These are phyloP conservation scores for Drosophila quinaria DNA, from an alignment of 2,888 invertebrate species.

Conservation along the genomic window DNA sequence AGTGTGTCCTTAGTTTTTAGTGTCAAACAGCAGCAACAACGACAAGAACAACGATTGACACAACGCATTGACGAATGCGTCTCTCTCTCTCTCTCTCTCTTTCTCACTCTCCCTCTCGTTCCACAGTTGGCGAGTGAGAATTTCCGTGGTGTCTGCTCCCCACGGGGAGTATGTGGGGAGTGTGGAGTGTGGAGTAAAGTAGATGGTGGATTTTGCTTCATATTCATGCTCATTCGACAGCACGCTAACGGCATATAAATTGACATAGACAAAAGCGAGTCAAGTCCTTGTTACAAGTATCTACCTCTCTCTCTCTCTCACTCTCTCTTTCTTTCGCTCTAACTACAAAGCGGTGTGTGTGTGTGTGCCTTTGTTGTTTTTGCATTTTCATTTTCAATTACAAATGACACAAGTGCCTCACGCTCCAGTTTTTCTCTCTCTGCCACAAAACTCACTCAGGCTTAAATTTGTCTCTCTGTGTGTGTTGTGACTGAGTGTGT, in stretches of 20 bases:
- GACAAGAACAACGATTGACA: conserved; percentile 31
- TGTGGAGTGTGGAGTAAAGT: background rate
- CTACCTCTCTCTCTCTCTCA: background rate
- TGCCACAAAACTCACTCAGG: conserved; percentile 20
- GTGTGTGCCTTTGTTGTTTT: conserved; percentile 61
- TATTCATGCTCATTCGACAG: conserved; percentile 80
- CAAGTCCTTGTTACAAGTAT: conserved; percentile 49
- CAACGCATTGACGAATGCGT: conserved; percentile 50
- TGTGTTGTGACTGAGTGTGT: conserved; percentile 17
- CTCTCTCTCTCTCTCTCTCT: conserved; percentile 3
- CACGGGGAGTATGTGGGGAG: background rate
- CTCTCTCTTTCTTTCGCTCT: background rate
- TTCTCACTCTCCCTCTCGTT: conserved; percentile 15
- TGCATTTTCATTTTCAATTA: conserved; percentile 81
- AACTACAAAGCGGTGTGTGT: conserved; percentile 3
- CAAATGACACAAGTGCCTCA: conserved; percentile 81
- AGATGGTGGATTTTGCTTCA: conserved; percentile 57
- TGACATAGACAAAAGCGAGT: conserved; percentile 58
- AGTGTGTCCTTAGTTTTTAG: conserved; percentile 76
- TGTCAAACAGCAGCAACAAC: conserved; percentile 25
- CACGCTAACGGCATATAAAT: conserved; percentile 82
- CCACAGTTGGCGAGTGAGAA: conserved; percentile 21
- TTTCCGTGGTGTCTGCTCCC: conserved; percentile 7
- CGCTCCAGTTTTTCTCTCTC: conserved; percentile 67
- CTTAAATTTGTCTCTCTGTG: conserved; percentile 30